These are phyloP conservation scores for Ceuthmochares aereus DNA, from an alignment of 2,113 vertebrate species.

Conservation along the genomic window DNA sequence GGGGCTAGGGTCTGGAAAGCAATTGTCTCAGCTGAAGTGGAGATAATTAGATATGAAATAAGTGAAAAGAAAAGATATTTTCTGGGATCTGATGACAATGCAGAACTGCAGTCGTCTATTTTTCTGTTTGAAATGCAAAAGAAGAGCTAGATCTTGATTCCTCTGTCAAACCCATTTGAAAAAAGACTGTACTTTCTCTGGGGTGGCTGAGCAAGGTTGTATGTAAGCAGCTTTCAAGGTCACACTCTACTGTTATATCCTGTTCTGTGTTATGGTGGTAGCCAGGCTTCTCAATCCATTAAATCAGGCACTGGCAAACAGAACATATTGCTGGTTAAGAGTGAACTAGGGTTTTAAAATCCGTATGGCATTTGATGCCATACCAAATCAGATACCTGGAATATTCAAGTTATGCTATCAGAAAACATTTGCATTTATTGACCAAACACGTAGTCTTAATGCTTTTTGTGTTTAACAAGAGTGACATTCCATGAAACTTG, in stretches of 20 bases:
- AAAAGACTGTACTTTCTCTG: neutral
- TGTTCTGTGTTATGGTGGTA: neutral
- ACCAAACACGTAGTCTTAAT: neutral
- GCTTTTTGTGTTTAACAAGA: neutral
- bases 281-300: neutral
- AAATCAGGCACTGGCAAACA: neutral
- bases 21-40: neutral
- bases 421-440: neutral
- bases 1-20: neutral
- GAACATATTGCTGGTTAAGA: neutral
- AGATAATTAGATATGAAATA: neutral
- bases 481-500: rapidly evolving
- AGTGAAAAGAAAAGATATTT: neutral
- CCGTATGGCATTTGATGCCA: neutral
- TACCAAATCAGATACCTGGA: neutral
- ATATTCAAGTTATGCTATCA: neutral
- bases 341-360: neutral
- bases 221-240: neutral
- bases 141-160: neutral
- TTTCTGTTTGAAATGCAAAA: neutral
- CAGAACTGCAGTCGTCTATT: neutral
- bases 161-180: neutral
- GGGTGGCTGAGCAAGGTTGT: neutral
- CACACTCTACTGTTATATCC: neutral
- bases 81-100: neutral